Evolutionary conservation across 92 coral and sea anemone species (phyloP), one percentile per base, ranked within the genome.

Genomic region (Bergia sp.): DNA sequence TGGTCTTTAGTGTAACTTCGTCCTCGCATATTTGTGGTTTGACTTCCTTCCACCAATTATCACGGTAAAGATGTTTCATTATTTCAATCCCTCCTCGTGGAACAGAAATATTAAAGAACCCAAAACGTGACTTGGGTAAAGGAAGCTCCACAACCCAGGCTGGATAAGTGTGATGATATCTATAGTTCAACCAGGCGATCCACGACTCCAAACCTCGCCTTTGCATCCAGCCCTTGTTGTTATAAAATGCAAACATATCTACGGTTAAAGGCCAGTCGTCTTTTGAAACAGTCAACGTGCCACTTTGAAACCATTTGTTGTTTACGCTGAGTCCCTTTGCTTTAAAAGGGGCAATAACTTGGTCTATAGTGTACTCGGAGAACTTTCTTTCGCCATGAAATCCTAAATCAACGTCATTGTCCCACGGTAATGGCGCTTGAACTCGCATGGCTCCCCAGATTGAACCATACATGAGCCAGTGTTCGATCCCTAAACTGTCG

Each of bases 31-130:
- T 86, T 45, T 53, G 47, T 4, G 98, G 94, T 11, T 87, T 90
- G 1, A 91, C 96, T 49, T 79, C 95, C 66, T 92, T 92, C 96
- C 96, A 96, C 98, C 98, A 96, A 75, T 91, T 92, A 84, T 90
- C 87, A 23, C 96, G 94, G 65, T 96, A 96, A 66, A 96, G 88
- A 57, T 93, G 91, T 73, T 96, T 94, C 90, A 93, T 43, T 41
- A 96, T 93, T 73, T 96, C 98, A 18, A 85, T 91, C 3, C 94
- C 97, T 67, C 92, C 97, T 47, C 94, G 92, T 45, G 98, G 98
- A 20, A 96, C 84, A 49, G 91, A 82, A 40, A 96, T 91, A 71
- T 92, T 90, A 66, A 91, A 90, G 79, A 90, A 88, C 3, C 98
- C 98, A 91, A 96, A 96, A 66, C 90, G 86, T 50, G 85, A 73